Percentiles rank a stretch among this genome's conserved stretches.
Conservation (phyloP, 2,888 invertebrate species). For the Aethes cnicana region DNA sequence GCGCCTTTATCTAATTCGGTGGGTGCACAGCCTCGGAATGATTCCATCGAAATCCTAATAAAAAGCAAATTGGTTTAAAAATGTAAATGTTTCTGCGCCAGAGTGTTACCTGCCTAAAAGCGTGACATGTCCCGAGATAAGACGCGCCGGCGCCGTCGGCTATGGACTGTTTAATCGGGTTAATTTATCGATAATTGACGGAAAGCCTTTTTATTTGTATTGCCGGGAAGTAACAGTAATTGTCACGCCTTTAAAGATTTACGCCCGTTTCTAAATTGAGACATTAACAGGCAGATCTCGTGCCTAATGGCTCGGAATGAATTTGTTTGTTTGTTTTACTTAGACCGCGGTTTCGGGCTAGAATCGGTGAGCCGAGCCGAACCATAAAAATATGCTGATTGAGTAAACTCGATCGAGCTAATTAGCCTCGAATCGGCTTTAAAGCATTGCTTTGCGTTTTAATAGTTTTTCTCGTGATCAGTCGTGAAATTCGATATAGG, state of each 20-base stretch:
- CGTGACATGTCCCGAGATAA: conserved; percentile 79
- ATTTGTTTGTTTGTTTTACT: conserved; percentile 77
- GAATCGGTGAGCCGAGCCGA: conserved; percentile 6
- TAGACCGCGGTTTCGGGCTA: conserved; percentile 58
- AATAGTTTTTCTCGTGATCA: conserved; percentile 31
- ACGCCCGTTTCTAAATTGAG: conserved; percentile 82
- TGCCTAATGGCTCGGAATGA: conserved; percentile 82
- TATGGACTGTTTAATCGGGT: conserved; percentile 78
- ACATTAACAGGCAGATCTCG: conserved; percentile 81
- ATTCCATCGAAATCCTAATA: conserved; percentile 58
- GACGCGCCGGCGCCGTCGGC: conserved; percentile 76
- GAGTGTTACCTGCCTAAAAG: conserved; percentile 77
- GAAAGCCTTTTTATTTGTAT: conserved; percentile 82
- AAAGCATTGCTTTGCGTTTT: conserved; percentile 31
- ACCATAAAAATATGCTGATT: conserved; percentile 19
- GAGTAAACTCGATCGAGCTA: conserved; percentile 30
- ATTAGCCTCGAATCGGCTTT: conserved; percentile 27
- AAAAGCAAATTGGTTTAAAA: conserved; percentile 76
- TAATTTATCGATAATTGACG: conserved; percentile 83
- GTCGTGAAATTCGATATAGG: conserved; percentile 30
- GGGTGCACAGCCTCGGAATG: conserved; percentile 25
- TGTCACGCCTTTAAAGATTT: conserved; percentile 83
- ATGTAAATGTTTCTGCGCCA: conserved; percentile 62
- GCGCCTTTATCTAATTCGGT: conserved; percentile 4
- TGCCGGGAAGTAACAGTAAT: conserved; percentile 82